Base-by-base conservation (phyloP, 2,797 vertebrate species). In the Gobio occitaniae region DNA sequence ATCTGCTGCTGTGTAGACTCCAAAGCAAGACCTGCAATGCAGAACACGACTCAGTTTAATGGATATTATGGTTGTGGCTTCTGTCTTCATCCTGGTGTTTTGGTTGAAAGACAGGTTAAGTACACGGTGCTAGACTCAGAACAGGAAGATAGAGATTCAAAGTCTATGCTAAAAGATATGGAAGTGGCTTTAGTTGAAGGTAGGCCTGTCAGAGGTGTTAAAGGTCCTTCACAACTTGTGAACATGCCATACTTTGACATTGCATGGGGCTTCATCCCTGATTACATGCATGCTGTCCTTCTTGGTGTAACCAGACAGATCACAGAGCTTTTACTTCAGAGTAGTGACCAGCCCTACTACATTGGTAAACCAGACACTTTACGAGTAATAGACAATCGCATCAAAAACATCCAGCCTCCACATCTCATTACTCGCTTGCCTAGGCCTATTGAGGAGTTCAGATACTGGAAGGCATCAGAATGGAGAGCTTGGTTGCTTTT, bases 401-500 rank as follows among this genome's bases (percentile, higher is more conserved):
- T 74, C 12, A 74, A n/a, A 52, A 74, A 52, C 47, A 74, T 74
- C 19, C 48, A 36, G 25, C 71, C 71, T 52, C 48, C 71, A 75
- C 48, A 54, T 75, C 1, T 54, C 47, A 52, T 75, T 75, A 52
- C 48, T 8, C 48, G 9, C 15, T 50, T 32, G 9, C 68, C 68
- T 70, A 70, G 68, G 17, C 36, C 68, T 44, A 38, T 70, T 19
- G 71, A 74, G 3, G 25, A 74, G 48, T 52, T 52, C 47, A 54
- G 47, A 52, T 75, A 32, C 29, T 75, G 48, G 71, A 44, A 70
- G 68, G 68, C 68, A 70, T 70, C 36, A 21, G 19, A 44, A 70
- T 70, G 68, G 68, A 70, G 68, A 70, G 68, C 38, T 44, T 70
- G 38, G 38, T 70, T 70, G 38, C 19, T 70, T n/a, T 70, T 70